These are phyloP conservation scores for Incurvaria masculella DNA, from an alignment of 2,888 invertebrate species.

Conservation along the genomic window DNA sequence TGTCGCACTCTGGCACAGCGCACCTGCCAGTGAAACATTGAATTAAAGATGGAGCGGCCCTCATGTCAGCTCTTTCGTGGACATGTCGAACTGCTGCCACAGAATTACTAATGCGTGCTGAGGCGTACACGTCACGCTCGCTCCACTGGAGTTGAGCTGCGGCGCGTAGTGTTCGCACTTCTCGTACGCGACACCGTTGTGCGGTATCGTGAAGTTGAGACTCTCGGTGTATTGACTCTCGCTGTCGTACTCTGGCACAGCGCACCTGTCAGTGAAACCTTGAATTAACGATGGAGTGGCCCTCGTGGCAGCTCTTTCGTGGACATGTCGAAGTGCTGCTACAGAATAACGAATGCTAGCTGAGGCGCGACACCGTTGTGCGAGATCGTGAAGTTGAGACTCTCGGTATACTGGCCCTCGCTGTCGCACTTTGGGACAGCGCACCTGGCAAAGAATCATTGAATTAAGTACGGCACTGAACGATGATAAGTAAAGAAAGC, in stretches of 20 bases:
- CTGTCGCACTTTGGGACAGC: conserved; percentile 39
- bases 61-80: conserved; percentile 37
- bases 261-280: too few species aligned
- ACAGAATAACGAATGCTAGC: too few species aligned
- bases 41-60: conserved; percentile 44
- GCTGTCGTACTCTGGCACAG: conserved; percentile 38
- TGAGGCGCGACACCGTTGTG: too few species aligned
- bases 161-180: conserved; percentile 40
- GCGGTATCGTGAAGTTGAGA: conserved; percentile 40
- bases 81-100: conserved; percentile 38
- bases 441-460: too few species aligned
- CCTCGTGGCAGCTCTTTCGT: conserved; percentile 36
- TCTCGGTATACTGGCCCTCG: conserved; percentile 17
- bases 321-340: conserved; percentile 36
- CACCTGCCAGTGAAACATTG: too few species aligned
- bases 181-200: conserved; percentile 28
- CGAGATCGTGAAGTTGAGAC: too few species aligned
- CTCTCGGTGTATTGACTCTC: conserved; percentile 18
- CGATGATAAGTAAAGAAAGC: too few species aligned
- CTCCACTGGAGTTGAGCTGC: conserved; percentile 23
- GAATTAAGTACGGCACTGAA: too few species aligned
- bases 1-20: conserved; percentile 39
- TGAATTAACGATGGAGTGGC: conserved; percentile 46
- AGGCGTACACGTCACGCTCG: conserved; percentile 27
- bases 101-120: too few species aligned